phyloP scores from a whole-genome alignment of 2,888 invertebrate genomes.

The Copidosoma aretas region DNA sequence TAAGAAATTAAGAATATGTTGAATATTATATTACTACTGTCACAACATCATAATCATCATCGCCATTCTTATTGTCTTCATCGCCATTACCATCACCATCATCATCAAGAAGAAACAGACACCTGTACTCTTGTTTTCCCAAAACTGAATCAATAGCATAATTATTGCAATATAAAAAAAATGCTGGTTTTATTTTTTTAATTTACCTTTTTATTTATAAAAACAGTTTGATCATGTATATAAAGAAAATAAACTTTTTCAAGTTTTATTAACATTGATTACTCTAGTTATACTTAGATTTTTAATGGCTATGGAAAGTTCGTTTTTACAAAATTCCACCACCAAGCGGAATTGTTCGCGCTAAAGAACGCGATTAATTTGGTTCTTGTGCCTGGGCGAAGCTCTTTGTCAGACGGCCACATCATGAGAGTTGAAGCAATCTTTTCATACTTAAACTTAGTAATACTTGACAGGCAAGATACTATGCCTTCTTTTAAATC shows the following conservation, averaged over 20 bases:
- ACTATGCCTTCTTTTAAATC: conserved; percentile 55
- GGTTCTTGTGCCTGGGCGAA: conserved; percentile 44
- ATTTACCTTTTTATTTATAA: conserved; percentile 36
- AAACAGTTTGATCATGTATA: conserved; percentile 14
- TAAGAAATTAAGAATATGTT: conserved; percentile 59
- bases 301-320: conserved; percentile 24
- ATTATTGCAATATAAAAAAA: conserved; percentile 48
- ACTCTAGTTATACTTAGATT: conserved; percentile 9
- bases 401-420: conserved; percentile 49
- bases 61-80: conserved; percentile 38
- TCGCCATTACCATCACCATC: conserved; percentile 39
- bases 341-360: conserved; percentile 38
- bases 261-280: conserved; percentile 2
- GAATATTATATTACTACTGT: conserved; percentile 45
- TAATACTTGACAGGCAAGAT: conserved; percentile 52
- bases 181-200: conserved; percentile 18
- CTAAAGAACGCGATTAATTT: conserved; percentile 50
- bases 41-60: conserved; percentile 34
- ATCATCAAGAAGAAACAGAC: conserved; percentile 48
- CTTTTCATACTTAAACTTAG: conserved; percentile 43
- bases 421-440: conserved; percentile 46
- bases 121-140: conserved; percentile 58
- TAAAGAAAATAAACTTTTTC: conserved; percentile 19
- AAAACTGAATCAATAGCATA: conserved; percentile 55
- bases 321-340: conserved; percentile 45